phyloP scores from a whole-genome alignment of 2,113 vertebrate species.

The Takifugu bimaculatus region DNA sequence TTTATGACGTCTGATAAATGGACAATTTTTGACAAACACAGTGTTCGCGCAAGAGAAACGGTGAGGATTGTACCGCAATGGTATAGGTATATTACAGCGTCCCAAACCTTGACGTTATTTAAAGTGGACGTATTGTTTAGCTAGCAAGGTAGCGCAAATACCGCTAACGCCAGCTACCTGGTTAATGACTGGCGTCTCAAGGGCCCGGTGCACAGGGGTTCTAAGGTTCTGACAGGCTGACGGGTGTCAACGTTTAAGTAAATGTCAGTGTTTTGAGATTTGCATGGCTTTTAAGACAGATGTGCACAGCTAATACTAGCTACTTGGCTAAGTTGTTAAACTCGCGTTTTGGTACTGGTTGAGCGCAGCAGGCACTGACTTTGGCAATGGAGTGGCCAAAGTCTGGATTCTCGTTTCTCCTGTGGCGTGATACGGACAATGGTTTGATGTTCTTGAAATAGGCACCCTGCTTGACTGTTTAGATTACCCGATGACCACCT shows the following conservation, averaged over 20 bases:
- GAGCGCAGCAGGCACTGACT: slow-evolving; percentile 7
- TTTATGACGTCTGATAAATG: slow-evolving; percentile 38
- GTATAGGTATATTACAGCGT: not conserved
- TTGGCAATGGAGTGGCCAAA: not conserved
- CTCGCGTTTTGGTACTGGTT: slow-evolving; percentile 14
- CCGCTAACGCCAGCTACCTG: slow-evolving; percentile 47
- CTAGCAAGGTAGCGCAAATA: slow-evolving; percentile 52
- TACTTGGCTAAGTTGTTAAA: slow-evolving; percentile 24
- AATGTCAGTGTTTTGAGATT: not conserved
- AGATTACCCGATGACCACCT: not conserved
- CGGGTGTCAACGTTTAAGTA: not conserved
- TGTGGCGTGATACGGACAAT: no score
- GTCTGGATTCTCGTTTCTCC: not conserved
- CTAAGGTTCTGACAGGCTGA: slow-evolving; percentile 1
- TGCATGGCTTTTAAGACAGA: not conserved
- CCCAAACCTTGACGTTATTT: slow-evolving; percentile 18
- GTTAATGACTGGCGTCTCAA: slow-evolving; percentile 29
- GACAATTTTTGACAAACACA: slow-evolving; percentile 46
- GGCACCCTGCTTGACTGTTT: not conserved
- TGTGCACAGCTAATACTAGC: slow-evolving; percentile 32
- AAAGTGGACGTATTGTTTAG: slow-evolving; percentile 57
- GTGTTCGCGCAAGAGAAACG: slow-evolving; percentile 11
- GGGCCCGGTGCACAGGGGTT: slow-evolving; percentile 25
- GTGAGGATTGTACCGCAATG: slow-evolving; percentile 25
- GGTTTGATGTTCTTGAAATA: not conserved